phyloP scores from a whole-genome alignment of 2,113 vertebrate genomes.

The Corythornis cristatus region DNA sequence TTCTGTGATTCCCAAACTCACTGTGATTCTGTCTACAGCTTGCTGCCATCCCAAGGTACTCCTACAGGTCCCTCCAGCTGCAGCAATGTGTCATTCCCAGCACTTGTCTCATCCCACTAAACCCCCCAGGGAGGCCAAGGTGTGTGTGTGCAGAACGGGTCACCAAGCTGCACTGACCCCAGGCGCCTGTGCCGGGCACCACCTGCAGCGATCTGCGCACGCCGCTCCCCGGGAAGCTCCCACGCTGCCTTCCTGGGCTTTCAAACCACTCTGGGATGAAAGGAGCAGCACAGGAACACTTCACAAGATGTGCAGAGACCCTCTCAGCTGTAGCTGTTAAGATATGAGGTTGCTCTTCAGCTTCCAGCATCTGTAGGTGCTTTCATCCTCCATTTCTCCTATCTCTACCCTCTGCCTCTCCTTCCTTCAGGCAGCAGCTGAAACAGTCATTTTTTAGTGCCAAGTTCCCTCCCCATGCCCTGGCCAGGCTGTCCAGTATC shows the following conservation, averaged over 20 bases:
- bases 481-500: not conserved
- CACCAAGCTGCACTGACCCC: not conserved
- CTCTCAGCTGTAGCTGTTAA: not conserved
- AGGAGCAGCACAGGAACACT: not conserved
- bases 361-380: too few relatives aligned
- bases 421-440: not conserved
- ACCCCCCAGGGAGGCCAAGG: not conserved
- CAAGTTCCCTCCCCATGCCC: rapidly evolving
- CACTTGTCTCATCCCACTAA: not conserved
- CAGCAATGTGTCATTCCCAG: not conserved
- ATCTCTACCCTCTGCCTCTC: not conserved
- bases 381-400: not conserved
- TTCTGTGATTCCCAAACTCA: not conserved
- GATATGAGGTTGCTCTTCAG: not conserved
- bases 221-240: not conserved
- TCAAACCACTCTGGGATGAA: not conserved
- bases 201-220: not conserved
- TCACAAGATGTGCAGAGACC: not conserved
- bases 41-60: not conserved
- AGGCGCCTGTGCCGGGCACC: not conserved
- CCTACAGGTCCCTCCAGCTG: rapidly evolving
- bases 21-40: not conserved
- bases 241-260: not conserved
- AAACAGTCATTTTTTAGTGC: not conserved
- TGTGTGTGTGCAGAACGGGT: rapidly evolving